Evolutionary conservation across 2,888 invertebrate genomes (phyloP).

Genomic region (Busseola fusca): DNA sequence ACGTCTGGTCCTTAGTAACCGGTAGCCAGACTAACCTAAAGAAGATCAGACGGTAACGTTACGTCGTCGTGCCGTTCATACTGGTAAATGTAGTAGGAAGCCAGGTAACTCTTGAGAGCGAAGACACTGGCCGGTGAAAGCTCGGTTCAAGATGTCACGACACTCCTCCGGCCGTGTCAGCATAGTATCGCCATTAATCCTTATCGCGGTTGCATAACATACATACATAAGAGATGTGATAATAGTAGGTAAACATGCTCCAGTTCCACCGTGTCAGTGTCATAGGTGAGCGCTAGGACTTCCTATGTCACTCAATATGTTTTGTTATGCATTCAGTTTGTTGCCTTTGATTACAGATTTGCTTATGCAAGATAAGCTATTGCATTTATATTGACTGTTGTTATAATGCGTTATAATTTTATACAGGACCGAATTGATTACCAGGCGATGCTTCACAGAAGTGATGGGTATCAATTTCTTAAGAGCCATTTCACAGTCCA

Average conservation of each 20-base stretch:
- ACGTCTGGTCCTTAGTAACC: slow-evolving; percentile 14
- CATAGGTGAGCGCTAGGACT: slow-evolving; percentile 57
- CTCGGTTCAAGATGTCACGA: slow-evolving; percentile 83
- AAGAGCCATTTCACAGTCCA: too few species aligned
- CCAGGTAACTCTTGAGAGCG: slow-evolving; percentile 48
- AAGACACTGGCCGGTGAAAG: slow-evolving; percentile 79
- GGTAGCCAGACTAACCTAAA: slow-evolving; percentile 10
- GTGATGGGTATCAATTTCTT: not conserved
- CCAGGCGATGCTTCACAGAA: not conserved
- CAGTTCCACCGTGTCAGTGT: slow-evolving; percentile 57
- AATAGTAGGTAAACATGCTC: slow-evolving; percentile 53
- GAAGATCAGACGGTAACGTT: slow-evolving; percentile 26
- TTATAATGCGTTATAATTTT: not conserved
- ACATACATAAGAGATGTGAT: slow-evolving; percentile 59
- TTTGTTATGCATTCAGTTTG: slow-evolving; percentile 37
- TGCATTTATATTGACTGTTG: not conserved
- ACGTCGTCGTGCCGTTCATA: slow-evolving; percentile 10
- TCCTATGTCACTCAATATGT: slow-evolving; percentile 38
- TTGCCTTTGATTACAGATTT: slow-evolving; percentile 16
- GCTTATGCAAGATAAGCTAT: not conserved
- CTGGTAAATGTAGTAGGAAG: slow-evolving; percentile 39
- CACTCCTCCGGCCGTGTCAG: slow-evolving; percentile 63
- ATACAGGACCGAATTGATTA: not conserved
- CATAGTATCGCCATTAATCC: slow-evolving; percentile 73
- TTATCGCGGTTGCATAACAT: slow-evolving; percentile 69